phyloP scores from a whole-genome alignment of 2,888 invertebrate genomes.

The Chalcosyrphus nemorum region DNA sequence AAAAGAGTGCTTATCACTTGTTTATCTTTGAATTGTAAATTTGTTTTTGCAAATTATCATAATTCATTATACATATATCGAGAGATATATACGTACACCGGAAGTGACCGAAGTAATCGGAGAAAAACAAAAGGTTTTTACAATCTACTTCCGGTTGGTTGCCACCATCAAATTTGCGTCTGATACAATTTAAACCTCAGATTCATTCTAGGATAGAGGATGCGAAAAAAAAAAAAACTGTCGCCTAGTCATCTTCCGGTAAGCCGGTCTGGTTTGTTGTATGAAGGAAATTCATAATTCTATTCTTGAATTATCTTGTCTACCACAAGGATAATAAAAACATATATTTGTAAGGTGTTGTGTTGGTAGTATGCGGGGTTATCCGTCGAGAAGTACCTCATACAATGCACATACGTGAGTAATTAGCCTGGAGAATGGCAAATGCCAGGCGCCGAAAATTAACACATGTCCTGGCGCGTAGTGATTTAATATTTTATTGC shows the following conservation, averaged over 20 bases:
- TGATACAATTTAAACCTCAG: too few species aligned
- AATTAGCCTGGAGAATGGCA: background rate
- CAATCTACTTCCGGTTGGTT: too few species aligned
- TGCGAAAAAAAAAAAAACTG: background rate
- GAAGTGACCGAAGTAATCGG: too few species aligned
- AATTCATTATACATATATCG: too few species aligned
- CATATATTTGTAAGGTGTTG: background rate
- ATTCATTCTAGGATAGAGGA: background rate
- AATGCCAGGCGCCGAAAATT: background rate
- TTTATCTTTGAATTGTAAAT: background rate
- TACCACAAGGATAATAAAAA: background rate
- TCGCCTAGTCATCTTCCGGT: background rate
- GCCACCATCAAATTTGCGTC: too few species aligned
- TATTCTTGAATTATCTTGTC: background rate
- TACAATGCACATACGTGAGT: too few species aligned
- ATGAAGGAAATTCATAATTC: too few species aligned
- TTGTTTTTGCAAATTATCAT: background rate
- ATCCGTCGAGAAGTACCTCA: background rate
- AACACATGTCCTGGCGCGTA: background rate
- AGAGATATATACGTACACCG: too few species aligned
- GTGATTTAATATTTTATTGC: background rate
- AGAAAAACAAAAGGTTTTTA: too few species aligned
- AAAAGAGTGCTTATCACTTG: slow-evolving; percentile 3
- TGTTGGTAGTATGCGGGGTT: background rate
- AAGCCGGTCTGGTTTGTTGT: too few species aligned